phyloP scores from a whole-genome alignment of 2,113 vertebrate genomes.

The Eulemur macaco region DNA sequence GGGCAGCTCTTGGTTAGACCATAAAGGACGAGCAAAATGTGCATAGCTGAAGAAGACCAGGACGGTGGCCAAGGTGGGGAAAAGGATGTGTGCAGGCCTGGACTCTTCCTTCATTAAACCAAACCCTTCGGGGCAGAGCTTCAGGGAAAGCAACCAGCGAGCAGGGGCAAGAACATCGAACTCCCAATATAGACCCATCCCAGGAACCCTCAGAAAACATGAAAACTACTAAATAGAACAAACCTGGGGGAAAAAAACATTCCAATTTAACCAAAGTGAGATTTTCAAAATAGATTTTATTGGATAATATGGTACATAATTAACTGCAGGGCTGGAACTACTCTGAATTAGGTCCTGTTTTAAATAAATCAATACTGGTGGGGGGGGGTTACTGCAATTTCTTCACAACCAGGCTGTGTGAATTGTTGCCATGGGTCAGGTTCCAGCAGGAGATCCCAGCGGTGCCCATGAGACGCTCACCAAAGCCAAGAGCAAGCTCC shows the following conservation, averaged over 20 bases:
- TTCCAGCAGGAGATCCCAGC: neutral
- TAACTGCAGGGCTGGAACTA: neutral
- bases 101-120: neutral
- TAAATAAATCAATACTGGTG: neutral
- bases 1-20: neutral
- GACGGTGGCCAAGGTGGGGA: neutral
- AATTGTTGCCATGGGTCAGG: neutral
- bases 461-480: neutral
- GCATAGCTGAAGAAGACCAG: neutral
- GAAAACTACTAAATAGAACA: neutral
- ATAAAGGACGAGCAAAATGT: neutral
- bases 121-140: neutral
- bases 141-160: neutral
- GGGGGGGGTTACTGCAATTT: neutral
- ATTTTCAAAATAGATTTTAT: neutral
- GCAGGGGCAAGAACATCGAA: neutral
- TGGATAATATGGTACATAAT: neutral
- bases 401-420: neutral
- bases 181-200: neutral
- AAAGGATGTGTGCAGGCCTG: neutral
- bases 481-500: neutral
- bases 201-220: neutral
- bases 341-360: neutral
- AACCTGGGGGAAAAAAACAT: accelerated
- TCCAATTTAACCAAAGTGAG: constrained; percentile 24